These are phyloP conservation scores for Heteronetta atricapilla DNA, from an alignment of 2,113 vertebrate species.

Conservation along the genomic window DNA sequence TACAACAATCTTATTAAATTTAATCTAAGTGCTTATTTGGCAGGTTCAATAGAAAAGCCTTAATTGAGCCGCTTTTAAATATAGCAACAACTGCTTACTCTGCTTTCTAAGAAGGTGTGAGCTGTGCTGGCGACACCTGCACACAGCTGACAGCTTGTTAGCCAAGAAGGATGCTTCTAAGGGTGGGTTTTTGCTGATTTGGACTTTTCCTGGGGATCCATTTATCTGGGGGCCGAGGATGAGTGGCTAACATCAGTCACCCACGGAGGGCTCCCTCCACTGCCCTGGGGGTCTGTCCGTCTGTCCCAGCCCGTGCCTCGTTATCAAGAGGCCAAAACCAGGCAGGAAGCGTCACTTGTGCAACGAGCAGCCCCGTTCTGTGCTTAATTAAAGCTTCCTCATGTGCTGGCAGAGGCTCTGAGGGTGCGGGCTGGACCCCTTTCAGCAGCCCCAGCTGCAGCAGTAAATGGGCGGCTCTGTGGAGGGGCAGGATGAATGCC, in stretches of 20 bases:
- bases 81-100: conserved; percentile 64
- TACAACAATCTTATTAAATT: conserved; percentile 62
- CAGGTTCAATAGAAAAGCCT: conserved; percentile 67
- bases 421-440: conserved; percentile 49
- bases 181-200: conserved; percentile 16
- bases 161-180: conserved; percentile 3
- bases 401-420: conserved; percentile 47
- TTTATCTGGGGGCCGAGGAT: background rate
- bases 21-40: conserved; percentile 70
- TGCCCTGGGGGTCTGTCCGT: background rate
- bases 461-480: conserved; percentile 53
- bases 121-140: conserved; percentile 23
- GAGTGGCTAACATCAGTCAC: background rate
- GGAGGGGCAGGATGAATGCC: conserved; percentile 32
- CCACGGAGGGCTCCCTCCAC: background rate
- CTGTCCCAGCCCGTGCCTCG: background rate
- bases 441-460: conserved; percentile 71
- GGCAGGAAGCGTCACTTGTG: conserved; percentile 24
- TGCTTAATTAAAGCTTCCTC: conserved; percentile 52
- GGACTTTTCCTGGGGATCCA: background rate
- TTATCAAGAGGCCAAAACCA: background rate
- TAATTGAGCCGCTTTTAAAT: conserved; percentile 63
- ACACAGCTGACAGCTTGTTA: conserved; percentile 59
- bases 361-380: conserved; percentile 11
- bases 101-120: conserved; percentile 63